A percentile compares a stretch with the other conserved stretches of the same genome.
phyloP scores from a whole-genome alignment of 2,113 vertebrate species.

The Alexandromys fortis region DNA sequence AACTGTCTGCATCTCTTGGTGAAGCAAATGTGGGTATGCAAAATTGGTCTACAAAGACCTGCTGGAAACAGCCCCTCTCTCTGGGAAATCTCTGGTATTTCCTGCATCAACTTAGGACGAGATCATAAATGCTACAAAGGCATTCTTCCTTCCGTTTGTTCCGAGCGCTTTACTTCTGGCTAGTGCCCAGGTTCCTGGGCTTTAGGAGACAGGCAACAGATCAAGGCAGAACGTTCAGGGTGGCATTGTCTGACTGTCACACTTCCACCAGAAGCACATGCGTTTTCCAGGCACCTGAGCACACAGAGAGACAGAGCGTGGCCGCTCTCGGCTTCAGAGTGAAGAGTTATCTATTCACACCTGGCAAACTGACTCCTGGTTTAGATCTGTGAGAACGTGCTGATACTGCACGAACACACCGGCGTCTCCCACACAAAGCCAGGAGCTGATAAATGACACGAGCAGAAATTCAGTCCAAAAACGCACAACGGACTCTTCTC shows the following conservation, averaged over 20 bases:
- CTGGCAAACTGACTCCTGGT: not conserved
- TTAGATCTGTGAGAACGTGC: conserved; percentile 14
- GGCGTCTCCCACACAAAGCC: not conserved
- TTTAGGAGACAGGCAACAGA: conserved; percentile 66
- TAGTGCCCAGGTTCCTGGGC: conserved; percentile 51
- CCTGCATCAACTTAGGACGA: conserved; percentile 56
- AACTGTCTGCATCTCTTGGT: conserved; percentile 72
- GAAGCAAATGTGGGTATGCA: conserved; percentile 67
- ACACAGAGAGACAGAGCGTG: not conserved
- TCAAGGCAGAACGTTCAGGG: conserved; percentile 18
- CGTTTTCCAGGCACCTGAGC: conserved; percentile 29
- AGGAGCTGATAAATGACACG: conserved; percentile 37
- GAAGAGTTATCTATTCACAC: conserved; percentile 40
- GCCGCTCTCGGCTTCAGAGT: not conserved
- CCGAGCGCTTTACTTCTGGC: conserved; percentile 66
- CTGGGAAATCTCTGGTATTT: conserved; percentile 70
- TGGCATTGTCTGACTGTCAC: conserved; percentile 17
- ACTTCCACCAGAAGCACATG: not conserved
- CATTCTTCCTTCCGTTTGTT: conserved; percentile 58
- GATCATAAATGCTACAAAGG: conserved; percentile 55
- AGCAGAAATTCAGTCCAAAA: conserved; percentile 33
- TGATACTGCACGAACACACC: not conserved
- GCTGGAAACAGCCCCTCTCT: conserved; percentile 60
- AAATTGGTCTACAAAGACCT: conserved; percentile 65
- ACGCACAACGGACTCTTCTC: not conserved